Conservation (phyloP, 1,140 invertebrate genomes). For the Scaptomyza pallida region DNA sequence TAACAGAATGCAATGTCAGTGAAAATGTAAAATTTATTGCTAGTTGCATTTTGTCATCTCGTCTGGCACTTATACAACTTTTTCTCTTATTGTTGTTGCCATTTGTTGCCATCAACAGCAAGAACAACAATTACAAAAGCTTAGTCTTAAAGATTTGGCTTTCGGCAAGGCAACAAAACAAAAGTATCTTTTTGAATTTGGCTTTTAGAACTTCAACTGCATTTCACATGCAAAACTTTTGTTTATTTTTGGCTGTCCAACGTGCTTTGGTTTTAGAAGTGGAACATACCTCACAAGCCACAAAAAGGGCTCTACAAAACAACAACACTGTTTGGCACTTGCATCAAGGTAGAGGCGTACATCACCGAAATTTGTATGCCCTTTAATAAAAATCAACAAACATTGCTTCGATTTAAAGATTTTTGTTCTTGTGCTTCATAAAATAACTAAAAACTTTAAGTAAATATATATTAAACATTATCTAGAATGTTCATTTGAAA, state of each 20-base stretch:
- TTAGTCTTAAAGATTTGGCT: not conserved
- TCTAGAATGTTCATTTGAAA: too few species aligned
- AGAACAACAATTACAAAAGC: not conserved
- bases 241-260: conserved; percentile 2
- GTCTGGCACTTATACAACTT: not conserved
- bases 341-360: not conserved
- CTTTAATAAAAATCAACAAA: not conserved
- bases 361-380: not conserved
- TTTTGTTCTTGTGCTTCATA: too few species aligned
- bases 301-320: not conserved
- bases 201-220: conserved; percentile 13
- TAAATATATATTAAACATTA: too few species aligned
- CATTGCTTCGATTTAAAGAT: too few species aligned
- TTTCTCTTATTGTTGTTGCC: conserved; percentile 1
- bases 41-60: conserved; percentile 13
- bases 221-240: conserved; percentile 29
- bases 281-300: conserved; percentile 14
- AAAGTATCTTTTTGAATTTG: conserved; percentile 10
- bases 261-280: conserved; percentile 34
- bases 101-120: not conserved
- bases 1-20: conserved; percentile 31
- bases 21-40: conserved; percentile 35
- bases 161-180: not conserved
- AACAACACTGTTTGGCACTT: not conserved
- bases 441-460: too few species aligned